Evolutionary conservation across 2,888 invertebrate species (phyloP).

Genomic region (Calameuta filiformis): DNA sequence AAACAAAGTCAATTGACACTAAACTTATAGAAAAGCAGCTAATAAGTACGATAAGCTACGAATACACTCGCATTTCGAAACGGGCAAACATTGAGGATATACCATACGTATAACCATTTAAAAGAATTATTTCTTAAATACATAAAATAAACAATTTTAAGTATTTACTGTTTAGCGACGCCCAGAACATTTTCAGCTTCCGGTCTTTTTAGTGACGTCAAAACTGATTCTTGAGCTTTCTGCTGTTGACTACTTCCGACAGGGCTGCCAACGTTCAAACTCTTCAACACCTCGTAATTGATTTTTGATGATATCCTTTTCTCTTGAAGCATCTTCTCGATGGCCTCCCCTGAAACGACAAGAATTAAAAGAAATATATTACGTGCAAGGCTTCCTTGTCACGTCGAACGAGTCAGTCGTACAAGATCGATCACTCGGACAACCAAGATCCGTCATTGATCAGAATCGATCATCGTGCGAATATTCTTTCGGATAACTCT

Average conservation of each 20-base stretch:
- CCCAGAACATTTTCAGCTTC: not conserved
- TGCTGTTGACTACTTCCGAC: slow-evolving; percentile 29
- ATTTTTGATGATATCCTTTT: slow-evolving; percentile 97
- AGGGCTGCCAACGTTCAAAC: slow-evolving; percentile 69
- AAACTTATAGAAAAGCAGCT: not conserved
- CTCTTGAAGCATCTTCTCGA: slow-evolving; percentile 95
- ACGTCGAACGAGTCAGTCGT: too few relatives aligned
- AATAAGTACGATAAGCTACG: not conserved
- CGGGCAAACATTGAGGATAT: not conserved
- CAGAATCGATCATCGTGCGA: too few relatives aligned
- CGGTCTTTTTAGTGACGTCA: slow-evolving; percentile 2
- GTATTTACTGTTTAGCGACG: slow-evolving; percentile 13
- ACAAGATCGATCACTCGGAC: too few relatives aligned
- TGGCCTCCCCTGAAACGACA: slow-evolving; percentile 82
- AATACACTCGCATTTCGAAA: not conserved
- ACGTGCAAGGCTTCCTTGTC: not conserved
- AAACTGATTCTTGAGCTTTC: slow-evolving; percentile 23
- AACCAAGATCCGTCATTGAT: too few relatives aligned
- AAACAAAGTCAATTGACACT: not conserved
- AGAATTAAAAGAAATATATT: not conserved
- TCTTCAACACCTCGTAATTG: slow-evolving; percentile 95
- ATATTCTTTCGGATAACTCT: too few relatives aligned
- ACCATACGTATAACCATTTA: not conserved
- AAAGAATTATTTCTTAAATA: not conserved
- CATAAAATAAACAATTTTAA: not conserved